phyloP scores from a whole-genome alignment of 2,797 vertebrate species.

The Rhyacichthys aspro region DNA sequence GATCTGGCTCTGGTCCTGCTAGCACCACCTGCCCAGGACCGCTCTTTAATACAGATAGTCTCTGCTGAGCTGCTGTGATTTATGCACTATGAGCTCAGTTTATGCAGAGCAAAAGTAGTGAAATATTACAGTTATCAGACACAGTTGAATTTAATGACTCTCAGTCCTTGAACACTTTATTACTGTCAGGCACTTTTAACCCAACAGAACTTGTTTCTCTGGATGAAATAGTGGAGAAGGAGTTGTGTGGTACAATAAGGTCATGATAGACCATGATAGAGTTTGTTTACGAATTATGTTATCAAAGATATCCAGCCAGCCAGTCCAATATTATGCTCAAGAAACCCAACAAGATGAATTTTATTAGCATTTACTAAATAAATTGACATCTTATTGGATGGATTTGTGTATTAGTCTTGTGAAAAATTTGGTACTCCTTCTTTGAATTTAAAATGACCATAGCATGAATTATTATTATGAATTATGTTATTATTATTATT shows the following conservation, averaged over 20 bases:
- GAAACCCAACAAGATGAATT: too few relatives aligned
- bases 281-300: too few relatives aligned
- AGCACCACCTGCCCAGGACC: slow-evolving; percentile 32
- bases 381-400: too few relatives aligned
- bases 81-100: background rate
- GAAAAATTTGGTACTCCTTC: too few relatives aligned
- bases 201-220: background rate
- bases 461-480: too few relatives aligned
- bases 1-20: slow-evolving; percentile 28
- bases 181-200: slow-evolving; percentile 4
- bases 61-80: slow-evolving; percentile 36
- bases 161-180: slow-evolving; percentile 9
- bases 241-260: background rate
- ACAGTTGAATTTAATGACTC: slow-evolving; percentile 25
- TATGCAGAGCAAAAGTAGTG: slow-evolving; percentile 17
- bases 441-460: too few relatives aligned
- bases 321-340: too few relatives aligned
- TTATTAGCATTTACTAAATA: too few relatives aligned
- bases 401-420: too few relatives aligned
- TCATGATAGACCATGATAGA: background rate
- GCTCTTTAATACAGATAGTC: slow-evolving; percentile 13
- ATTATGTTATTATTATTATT: too few relatives aligned
- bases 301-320: too few relatives aligned
- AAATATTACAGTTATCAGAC: slow-evolving; percentile 20
- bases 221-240: background rate